Conservation (phyloP, 2,888 invertebrate genomes). For the Eurytoma adleriae region DNA sequence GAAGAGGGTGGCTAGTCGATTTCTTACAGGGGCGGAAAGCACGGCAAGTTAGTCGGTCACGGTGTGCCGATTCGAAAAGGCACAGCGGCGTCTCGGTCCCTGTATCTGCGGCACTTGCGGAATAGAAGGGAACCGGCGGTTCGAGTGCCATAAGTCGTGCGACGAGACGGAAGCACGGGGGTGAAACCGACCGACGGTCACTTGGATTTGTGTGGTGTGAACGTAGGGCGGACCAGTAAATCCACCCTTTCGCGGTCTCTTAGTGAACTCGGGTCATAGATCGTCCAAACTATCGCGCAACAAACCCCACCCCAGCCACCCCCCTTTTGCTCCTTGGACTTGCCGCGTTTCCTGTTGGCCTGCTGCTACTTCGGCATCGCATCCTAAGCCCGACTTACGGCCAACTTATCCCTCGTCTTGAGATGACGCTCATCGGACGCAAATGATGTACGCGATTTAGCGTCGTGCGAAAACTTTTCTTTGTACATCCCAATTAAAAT, state of each 20-base stretch:
- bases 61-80: constrained; percentile 51
- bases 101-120: background rate
- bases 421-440: constrained; percentile 49
- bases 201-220: constrained; percentile 76
- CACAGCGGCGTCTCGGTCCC: background rate
- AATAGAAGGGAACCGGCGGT: constrained; percentile 60
- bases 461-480: constrained; percentile 9
- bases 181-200: constrained; percentile 71
- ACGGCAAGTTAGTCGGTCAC: constrained; percentile 54
- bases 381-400: constrained; percentile 61
- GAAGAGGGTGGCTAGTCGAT: constrained; percentile 10
- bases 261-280: constrained; percentile 74
- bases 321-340: constrained; percentile 9
- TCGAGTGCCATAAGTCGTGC: constrained; percentile 70
- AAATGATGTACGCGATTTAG: constrained; percentile 39
- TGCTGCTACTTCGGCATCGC: constrained; percentile 64
- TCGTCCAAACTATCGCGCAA: constrained; percentile 74
- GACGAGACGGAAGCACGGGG: constrained; percentile 65
- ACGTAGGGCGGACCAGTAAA: constrained; percentile 74
- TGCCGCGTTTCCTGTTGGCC: constrained; percentile 36
- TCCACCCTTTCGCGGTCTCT: constrained; percentile 75
- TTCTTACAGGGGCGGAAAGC: constrained; percentile 32
- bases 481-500: background rate
- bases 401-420: constrained; percentile 57
- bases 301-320: constrained; percentile 62